Conservation (phyloP, 2,113 vertebrate species). For the Pica pica region DNA sequence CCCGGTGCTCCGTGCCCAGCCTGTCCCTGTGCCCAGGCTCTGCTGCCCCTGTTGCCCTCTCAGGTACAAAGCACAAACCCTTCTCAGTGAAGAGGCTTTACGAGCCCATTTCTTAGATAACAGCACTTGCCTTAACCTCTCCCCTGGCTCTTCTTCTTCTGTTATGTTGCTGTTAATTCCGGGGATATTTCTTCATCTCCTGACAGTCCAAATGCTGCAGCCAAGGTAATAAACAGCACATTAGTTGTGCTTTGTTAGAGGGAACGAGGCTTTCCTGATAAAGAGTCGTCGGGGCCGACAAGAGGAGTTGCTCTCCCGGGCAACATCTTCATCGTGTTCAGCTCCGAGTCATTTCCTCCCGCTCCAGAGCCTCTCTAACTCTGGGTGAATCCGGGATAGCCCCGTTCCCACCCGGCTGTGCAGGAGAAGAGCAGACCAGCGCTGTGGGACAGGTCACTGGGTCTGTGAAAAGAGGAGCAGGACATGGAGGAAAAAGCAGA, state of each 20-base stretch:
- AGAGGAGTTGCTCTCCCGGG: constrained; percentile 35
- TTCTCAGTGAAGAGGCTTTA: neutral
- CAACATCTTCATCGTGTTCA: neutral
- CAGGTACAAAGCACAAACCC: neutral
- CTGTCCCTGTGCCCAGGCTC: neutral
- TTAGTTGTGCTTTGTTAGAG: constrained; percentile 51
- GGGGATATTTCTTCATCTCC: constrained; percentile 49
- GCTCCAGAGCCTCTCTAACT: neutral
- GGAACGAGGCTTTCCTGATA: constrained; percentile 6
- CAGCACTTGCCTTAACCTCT: constrained; percentile 49
- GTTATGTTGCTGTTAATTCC: constrained; percentile 41
- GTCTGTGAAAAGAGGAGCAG: neutral
- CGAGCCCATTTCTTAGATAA: constrained; percentile 6
- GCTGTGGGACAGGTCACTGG: neutral
- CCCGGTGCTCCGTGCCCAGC: neutral
- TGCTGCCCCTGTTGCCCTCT: neutral
- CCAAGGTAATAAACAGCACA: constrained; percentile 42
- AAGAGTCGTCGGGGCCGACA: neutral
- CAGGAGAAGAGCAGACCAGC: neutral
- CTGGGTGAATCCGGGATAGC: neutral
- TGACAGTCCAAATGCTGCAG: constrained; percentile 23
- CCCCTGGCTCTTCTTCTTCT: constrained; percentile 44
- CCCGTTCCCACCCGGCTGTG: neutral
- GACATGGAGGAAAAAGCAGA: neutral
- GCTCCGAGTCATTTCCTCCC: neutral